Conservation (phyloP, 64 coral and sea anemone genomes). For the Hydrozoanthus tunicans region DNA sequence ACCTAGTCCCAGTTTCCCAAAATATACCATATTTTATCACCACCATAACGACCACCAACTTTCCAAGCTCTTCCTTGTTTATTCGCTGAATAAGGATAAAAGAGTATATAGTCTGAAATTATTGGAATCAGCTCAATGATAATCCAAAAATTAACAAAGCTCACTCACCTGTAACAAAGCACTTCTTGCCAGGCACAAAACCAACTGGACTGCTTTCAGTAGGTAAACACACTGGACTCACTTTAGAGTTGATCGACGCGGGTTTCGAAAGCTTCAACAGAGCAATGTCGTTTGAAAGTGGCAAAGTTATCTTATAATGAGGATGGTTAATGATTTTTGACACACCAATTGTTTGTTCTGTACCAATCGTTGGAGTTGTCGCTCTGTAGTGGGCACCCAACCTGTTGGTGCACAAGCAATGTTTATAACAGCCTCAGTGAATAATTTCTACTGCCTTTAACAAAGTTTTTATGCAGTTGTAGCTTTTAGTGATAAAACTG, state of each 20-base stretch:
- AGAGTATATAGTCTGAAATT: not conserved
- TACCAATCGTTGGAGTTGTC: not conserved
- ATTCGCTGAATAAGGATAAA: not conserved
- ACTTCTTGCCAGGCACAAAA: not conserved
- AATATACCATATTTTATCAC: too few species aligned
- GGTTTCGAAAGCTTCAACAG: not conserved
- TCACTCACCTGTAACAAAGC: conserved; percentile 11
- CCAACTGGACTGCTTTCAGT: not conserved
- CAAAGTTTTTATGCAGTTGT: not conserved
- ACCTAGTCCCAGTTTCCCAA: too few species aligned
- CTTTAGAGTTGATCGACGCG: not conserved
- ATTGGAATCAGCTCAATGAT: not conserved
- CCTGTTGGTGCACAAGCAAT: not conserved
- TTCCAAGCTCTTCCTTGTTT: not conserved
- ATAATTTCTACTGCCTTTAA: not conserved
- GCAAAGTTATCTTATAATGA: not conserved
- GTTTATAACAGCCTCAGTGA: not conserved
- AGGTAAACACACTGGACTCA: conserved; percentile 3
- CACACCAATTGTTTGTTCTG: not conserved
- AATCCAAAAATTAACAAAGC: not conserved
- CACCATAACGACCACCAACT: too few species aligned
- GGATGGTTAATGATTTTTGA: conserved; percentile 3
- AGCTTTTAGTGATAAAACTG: too few species aligned
- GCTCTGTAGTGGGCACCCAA: conserved; percentile 11
- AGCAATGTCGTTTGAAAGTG: not conserved